Evolutionary conservation across 2,797 vertebrate genomes (phyloP).

Genomic region (Acanthurus tractus): DNA sequence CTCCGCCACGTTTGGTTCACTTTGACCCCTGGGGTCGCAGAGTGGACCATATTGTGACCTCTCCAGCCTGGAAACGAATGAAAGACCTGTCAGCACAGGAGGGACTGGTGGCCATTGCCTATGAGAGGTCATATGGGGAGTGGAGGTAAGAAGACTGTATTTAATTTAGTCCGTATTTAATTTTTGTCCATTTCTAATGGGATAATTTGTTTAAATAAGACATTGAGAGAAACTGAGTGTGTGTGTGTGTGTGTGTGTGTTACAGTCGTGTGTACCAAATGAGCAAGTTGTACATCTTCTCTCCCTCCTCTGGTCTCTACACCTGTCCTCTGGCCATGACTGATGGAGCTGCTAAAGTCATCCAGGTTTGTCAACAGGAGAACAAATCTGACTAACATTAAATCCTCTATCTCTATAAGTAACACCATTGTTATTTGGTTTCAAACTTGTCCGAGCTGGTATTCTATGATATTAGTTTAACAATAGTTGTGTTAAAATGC

Average conservation of each 20-base stretch:
- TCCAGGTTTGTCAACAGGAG: constrained; percentile 84
- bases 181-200: not conserved
- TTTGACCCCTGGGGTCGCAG: constrained; percentile 86
- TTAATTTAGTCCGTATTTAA: constrained; percentile 1
- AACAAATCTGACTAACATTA: not conserved
- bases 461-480: no score
- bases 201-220: not conserved
- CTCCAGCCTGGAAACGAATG: constrained; percentile 86
- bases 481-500: no score
- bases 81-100: constrained; percentile 87
- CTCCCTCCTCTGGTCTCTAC: constrained; percentile 87
- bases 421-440: not conserved
- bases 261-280: constrained; percentile 90
- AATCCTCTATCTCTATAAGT: not conserved
- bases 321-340: constrained; percentile 92
- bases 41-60: constrained; percentile 86
- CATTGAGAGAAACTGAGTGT: not conserved
- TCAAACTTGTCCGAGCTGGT: not conserved
- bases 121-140: constrained; percentile 84
- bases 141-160: constrained; percentile 83
- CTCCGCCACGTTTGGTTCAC: constrained; percentile 81
- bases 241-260: constrained; percentile 48
- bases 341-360: constrained; percentile 93
- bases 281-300: constrained; percentile 90
- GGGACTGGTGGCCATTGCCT: constrained; percentile 86